phyloP scores from a whole-genome alignment of 2,113 vertebrate species.

The Tor tambroides region DNA sequence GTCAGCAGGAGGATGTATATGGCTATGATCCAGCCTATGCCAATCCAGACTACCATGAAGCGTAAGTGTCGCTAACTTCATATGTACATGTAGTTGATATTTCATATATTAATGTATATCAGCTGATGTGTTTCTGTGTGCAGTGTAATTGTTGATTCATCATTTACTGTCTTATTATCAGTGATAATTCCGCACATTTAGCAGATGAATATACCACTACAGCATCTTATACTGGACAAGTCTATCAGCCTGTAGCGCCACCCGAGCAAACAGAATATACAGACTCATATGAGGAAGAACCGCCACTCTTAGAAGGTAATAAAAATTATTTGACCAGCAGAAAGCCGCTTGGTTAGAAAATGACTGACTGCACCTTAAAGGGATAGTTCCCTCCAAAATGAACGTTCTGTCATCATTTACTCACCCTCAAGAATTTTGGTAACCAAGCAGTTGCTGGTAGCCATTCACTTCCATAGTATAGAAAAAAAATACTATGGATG shows the following conservation, averaged over 20 bases:
- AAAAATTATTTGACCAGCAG: neutral
- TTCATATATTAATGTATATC: neutral
- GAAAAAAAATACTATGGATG: no score
- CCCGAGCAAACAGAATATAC: conserved; percentile 58
- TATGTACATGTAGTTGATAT: no score
- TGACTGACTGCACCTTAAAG: neutral
- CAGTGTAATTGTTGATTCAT: neutral
- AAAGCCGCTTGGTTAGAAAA: neutral
- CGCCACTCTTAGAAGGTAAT: conserved; percentile 86
- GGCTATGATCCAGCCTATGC: conserved; percentile 48
- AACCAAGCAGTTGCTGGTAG: no score
- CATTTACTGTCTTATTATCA: conserved; percentile 30
- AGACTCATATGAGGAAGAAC: conserved; percentile 80
- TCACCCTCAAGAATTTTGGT: no score
- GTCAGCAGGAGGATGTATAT: conserved; percentile 70
- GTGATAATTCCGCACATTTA: conserved; percentile 23
- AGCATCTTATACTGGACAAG: conserved; percentile 67
- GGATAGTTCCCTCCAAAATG: no score
- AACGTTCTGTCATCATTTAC: no score
- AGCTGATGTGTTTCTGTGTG: neutral
- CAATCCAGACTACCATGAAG: conserved; percentile 50
- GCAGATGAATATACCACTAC: conserved; percentile 40
- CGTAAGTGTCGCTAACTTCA: conserved; percentile 63
- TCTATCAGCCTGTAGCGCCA: conserved; percentile 72
- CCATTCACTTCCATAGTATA: no score